These are phyloP conservation scores for Antrozous pallidus DNA, from an alignment of 2,797 vertebrate species.

Conservation along the genomic window DNA sequence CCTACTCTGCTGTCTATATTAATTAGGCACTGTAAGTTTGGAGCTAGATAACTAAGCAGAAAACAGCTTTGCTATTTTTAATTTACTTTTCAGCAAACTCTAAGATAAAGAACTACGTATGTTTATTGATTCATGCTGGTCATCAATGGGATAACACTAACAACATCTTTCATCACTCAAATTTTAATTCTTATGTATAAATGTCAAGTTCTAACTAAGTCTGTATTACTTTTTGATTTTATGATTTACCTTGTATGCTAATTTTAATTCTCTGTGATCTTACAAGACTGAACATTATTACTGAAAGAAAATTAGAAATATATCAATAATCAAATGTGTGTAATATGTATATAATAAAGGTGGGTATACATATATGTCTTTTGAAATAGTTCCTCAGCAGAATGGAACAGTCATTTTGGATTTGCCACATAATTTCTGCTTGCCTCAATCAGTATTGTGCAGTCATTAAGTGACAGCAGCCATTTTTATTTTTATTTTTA, in stretches of 20 bases:
- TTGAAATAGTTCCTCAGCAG: neutral
- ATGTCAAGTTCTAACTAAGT: neutral
- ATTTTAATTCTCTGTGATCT: conserved; percentile 37
- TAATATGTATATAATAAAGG: neutral
- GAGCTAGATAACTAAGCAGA: conserved; percentile 29
- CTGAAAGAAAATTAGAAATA: neutral
- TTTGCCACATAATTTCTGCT: neutral
- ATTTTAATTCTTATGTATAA: conserved; percentile 23
- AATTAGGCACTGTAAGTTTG: conserved; percentile 53
- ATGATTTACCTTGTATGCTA: neutral
- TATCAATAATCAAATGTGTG: neutral
- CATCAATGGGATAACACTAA: conserved; percentile 16
- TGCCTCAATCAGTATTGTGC: neutral
- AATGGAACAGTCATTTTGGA: neutral
- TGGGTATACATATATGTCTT: neutral
- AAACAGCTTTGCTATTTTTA: conserved; percentile 44
- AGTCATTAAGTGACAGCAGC: neutral
- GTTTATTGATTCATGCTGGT: conserved; percentile 13
- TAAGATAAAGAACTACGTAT: conserved; percentile 43
- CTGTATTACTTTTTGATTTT: neutral
- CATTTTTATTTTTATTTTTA: neutral
- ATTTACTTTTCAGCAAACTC: conserved; percentile 55
- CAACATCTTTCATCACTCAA: neutral
- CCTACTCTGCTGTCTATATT: conserved; percentile 1
- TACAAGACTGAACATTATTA: neutral